Base-by-base conservation (phyloP, 2,113 vertebrate species). In the Lophura nycthemera region DNA sequence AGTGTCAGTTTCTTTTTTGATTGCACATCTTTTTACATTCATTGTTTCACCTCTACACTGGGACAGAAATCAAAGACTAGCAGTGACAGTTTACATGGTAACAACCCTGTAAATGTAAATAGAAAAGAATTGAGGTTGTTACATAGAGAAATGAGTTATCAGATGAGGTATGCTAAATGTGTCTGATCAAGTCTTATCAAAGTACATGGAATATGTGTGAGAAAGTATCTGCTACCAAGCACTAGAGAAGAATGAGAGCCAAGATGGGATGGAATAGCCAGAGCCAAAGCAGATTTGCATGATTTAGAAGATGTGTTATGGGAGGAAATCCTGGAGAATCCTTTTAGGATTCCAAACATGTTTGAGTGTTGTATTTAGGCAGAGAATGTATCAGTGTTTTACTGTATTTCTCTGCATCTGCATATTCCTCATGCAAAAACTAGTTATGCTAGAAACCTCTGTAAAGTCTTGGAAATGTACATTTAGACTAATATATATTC, bases 1-100 rank as follows among this genome's bases (percentile, higher is more conserved):
- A 66, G 54, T 21, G 50, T 52, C 29, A 27, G 24, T 40, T 54
- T 87, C 48, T 76, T 54, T 75, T 91, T 85, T 76, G 20, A 61
- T 57, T 82, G 40, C 27, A 76, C 10, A 32, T 79, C 30, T 85
- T 30, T 89, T 79, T 82, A 27, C 56, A 76, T 94, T 80, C 11
- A 30, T 87, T 76, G 78, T 87, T 76, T 87, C 43, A 57, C 71
- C 59, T 92, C 88, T 60, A 89, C 52, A 15, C 3, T 54, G 45
- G 43, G 20, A 43, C 54, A 92, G 78, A 89, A 85, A 47, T 66
- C 71, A 89, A 93, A 93, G 81, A 60, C 21, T 74, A 78, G 78
- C 27, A 40, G 38, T 47, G 65, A 61, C 70, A 52, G 36, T 67
- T 90, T 90, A 76, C 83, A 57, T 66, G 70, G 36, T 71, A 91